A percentile compares a stretch with the other conserved stretches of the same genome.
These are phyloP conservation scores for Neoscelio sp. DNA, from an alignment of 2,888 invertebrate genomes.

Conservation along the genomic window DNA sequence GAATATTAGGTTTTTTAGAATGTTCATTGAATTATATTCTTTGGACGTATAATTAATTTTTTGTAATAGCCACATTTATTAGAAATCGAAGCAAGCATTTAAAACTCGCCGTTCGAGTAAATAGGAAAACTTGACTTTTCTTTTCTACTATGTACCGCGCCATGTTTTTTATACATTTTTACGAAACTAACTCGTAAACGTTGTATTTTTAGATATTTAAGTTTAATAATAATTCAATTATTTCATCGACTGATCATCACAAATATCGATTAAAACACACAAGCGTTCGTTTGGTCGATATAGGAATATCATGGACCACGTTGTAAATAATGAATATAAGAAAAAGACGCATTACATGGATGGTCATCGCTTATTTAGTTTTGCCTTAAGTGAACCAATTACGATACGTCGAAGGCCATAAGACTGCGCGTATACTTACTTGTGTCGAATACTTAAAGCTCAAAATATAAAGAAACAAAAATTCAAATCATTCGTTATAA, in stretches of 20 bases:
- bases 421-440: slow-evolving; percentile 8
- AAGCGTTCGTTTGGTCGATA: slow-evolving; percentile 8
- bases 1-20: too few relatives aligned
- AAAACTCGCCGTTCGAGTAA: slow-evolving; percentile 44
- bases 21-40: neutral
- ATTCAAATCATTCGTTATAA: slow-evolving; percentile 23
- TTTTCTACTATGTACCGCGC: slow-evolving; percentile 62
- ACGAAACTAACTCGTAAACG: slow-evolving; percentile 59
- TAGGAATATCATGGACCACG: slow-evolving; percentile 19
- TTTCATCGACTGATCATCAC: slow-evolving; percentile 15
- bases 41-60: neutral
- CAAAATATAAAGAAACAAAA: slow-evolving; percentile 4
- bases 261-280: slow-evolving; percentile 8
- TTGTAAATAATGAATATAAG: slow-evolving; percentile 43
- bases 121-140: too few relatives aligned
- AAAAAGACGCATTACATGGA: slow-evolving; percentile 10
- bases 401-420: slow-evolving; percentile 40
- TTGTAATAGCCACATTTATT: neutral
- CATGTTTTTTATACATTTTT: slow-evolving; percentile 72
- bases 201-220: slow-evolving; percentile 25
- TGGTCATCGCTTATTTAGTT: too few relatives aligned
- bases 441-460: slow-evolving; percentile 34
- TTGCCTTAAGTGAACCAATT: slow-evolving; percentile 4
- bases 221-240: slow-evolving; percentile 12
- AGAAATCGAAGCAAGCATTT: too few relatives aligned